Evolutionary conservation across 2,888 invertebrate genomes (phyloP).

Genomic region (Acrobasis consociella): DNA sequence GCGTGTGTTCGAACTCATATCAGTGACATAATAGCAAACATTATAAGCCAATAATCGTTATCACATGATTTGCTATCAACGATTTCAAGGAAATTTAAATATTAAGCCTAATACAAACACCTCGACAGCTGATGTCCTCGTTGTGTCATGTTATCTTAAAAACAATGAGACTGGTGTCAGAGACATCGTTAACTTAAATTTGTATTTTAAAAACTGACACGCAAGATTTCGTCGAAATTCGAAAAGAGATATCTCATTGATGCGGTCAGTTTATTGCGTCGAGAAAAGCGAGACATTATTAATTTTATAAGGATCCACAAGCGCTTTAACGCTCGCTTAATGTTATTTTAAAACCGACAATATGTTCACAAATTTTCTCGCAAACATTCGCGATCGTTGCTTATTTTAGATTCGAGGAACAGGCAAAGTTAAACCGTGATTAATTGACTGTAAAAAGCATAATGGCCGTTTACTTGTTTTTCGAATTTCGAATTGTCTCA

Average conservation of each 20-base stretch:
- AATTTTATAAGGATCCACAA: constrained; percentile 68
- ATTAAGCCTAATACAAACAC: constrained; percentile 27
- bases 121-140: constrained; percentile 25
- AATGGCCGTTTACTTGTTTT: constrained; percentile 58
- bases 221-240: constrained; percentile 15
- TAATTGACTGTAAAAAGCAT: constrained; percentile 64
- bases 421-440: constrained; percentile 58
- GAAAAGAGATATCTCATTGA: constrained; percentile 17
- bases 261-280: constrained; percentile 68
- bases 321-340: constrained; percentile 72
- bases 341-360: constrained; percentile 75
- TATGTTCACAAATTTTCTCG: constrained; percentile 55
- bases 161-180: constrained; percentile 22
- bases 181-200: constrained; percentile 19
- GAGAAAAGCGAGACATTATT: constrained; percentile 62
- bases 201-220: constrained; percentile 24
- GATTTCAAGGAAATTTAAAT: constrained; percentile 28
- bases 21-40: constrained; percentile 24
- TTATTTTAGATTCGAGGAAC: constrained; percentile 57
- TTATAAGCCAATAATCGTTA: constrained; percentile 25
- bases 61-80: constrained; percentile 25
- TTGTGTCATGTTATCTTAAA: constrained; percentile 28
- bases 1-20: constrained; percentile 18
- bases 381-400: constrained; percentile 42
- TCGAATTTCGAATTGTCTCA: constrained; percentile 49